Evolutionary conservation across 2,888 invertebrate genomes (phyloP).

Genomic region (Chrysomela aeneicollis): DNA sequence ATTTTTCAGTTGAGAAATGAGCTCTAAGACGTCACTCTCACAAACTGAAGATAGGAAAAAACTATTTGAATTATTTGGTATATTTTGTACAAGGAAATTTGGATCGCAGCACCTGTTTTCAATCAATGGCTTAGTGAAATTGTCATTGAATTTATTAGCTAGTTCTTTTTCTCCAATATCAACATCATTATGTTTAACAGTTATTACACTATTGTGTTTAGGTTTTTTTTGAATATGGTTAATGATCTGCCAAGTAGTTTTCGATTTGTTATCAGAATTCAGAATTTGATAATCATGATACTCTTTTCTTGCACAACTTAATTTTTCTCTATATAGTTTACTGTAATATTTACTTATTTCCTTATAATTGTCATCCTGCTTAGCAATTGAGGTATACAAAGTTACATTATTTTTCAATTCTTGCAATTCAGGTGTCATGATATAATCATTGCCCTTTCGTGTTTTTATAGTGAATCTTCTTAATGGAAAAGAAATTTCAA

Average conservation of each 20-base stretch:
- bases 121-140: neutral
- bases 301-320: no score
- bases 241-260: no score
- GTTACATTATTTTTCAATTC: no score
- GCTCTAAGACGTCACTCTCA: neutral
- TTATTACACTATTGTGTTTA: conserved; percentile 11
- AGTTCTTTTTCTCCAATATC: neutral
- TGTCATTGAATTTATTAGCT: conserved; percentile 4
- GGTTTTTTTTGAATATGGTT: neutral
- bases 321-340: no score
- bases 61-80: neutral
- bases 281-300: no score
- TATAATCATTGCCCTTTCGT: no score
- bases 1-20: neutral
- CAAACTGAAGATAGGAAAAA: neutral
- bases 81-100: neutral
- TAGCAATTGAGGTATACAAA: no score
- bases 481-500: no score
- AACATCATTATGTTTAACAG: conserved; percentile 1
- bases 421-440: no score
- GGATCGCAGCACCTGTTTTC: no score
- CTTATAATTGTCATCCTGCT: conserved; percentile 7
- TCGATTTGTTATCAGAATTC: no score
- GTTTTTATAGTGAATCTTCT: no score
- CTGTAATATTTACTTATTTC: conserved; percentile 8